Base-by-base conservation (phyloP, 2,113 vertebrate genomes). In the Galbula dea region DNA sequence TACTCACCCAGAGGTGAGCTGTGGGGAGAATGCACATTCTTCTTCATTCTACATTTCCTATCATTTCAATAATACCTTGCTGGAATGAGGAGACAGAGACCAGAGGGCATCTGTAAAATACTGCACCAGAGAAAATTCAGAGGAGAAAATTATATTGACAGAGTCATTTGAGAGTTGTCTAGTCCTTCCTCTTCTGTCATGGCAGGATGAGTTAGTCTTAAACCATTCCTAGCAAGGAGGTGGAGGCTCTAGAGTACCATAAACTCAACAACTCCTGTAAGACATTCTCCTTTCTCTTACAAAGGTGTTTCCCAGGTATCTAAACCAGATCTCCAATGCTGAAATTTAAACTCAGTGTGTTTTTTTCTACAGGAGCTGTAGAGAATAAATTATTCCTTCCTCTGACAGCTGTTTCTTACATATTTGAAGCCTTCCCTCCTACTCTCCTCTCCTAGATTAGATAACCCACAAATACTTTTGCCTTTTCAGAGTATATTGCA, bases 261-360 rank as follows among this genome's bases (percentile, higher is more conserved):
- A 9, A 14, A 51, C 24, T 55, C 55, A 84, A 59, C 18, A 68
- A 57, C 19, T 71, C 27, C 23, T 11, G 8, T 30, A 55, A 77
- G 20, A 26, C 30, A 75, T 23, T 29, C 49, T 68, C 18, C 21
- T 51, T 66, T 62, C 27, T 61, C 41, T 72, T 57, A 72, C 30
- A 72, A 86, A 86, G 23, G 39, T 78, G 20, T 48, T 78, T 82
- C 34, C 30, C 49, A 61, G 27, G 21, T 75, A 57, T 23, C 54
- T 82, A 87, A 92, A 78, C 13, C 48, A 65, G 82, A 89, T 34
- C 22, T 76, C n/a, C 15, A 32, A 29, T 61, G 39, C 2, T 85
- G 87, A 79, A 94, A 94, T 85, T 95, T 76, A 87, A 95, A 83
- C 15, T 68, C 41, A 29, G 16, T n/a, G 26, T 72, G 24, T 58